Conservation (phyloP, 2,888 invertebrate species). For the Pharmacophagus antenor region DNA sequence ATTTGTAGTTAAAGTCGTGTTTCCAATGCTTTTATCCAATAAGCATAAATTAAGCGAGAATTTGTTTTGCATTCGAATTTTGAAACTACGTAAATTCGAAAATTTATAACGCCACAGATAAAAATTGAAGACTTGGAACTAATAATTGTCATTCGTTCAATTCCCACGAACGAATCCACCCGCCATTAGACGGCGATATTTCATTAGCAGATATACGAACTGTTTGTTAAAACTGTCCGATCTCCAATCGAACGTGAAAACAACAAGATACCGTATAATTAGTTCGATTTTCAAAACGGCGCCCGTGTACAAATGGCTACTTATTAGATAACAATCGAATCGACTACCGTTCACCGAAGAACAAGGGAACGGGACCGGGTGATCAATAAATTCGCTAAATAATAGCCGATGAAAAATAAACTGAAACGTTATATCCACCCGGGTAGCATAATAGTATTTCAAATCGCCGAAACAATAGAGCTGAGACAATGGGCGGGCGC, state of each 20-base stretch:
- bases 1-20: too few species aligned
- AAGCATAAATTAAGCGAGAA: too few species aligned
- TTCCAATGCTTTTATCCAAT: too few species aligned
- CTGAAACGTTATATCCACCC: slow-evolving; percentile 75
- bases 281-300: slow-evolving; percentile 26
- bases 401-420: slow-evolving; percentile 78
- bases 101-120: too few species aligned
- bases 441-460: slow-evolving; percentile 79
- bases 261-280: slow-evolving; percentile 29
- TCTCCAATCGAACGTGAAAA: slow-evolving; percentile 11
- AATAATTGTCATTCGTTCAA: too few species aligned
- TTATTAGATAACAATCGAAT: slow-evolving; percentile 31
- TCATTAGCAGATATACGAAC: slow-evolving; percentile 4
- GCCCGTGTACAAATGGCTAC: slow-evolving; percentile 41
- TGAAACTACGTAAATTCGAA: too few species aligned
- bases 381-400: slow-evolving; percentile 74
- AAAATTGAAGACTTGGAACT: too few species aligned
- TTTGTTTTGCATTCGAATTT: too few species aligned
- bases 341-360: slow-evolving; percentile 33
- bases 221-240: slow-evolving; percentile 14
- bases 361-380: slow-evolving; percentile 18
- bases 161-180: slow-evolving; percentile 20
- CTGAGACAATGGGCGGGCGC: slow-evolving; percentile 73
- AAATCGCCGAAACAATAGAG: slow-evolving; percentile 76
- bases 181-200: slow-evolving; percentile 9